Percentiles rank a stretch among this genome's conserved stretches.
Evolutionary conservation across 2,797 vertebrate species (phyloP).

Genomic region (Geotrypetes seraphini): DNA sequence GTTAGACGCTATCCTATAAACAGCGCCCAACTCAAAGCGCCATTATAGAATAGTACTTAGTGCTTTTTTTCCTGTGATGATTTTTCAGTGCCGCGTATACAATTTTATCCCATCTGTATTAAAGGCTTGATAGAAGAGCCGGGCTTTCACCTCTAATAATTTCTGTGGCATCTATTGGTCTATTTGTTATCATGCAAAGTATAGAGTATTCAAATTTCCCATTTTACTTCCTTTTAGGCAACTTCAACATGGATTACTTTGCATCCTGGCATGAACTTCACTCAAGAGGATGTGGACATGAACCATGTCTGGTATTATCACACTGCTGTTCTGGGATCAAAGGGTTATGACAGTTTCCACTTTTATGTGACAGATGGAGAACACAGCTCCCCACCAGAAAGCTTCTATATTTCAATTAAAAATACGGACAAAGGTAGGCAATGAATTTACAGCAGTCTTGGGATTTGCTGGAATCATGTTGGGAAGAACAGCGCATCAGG

Average conservation of each 20-base stretch:
- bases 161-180: too few species aligned
- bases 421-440: conserved; percentile 46
- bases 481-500: neutral
- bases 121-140: too few species aligned
- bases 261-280: conserved; percentile 51
- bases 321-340: conserved; percentile 17
- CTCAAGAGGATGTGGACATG: conserved; percentile 50
- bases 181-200: too few species aligned
- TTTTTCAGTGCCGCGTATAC: too few species aligned
- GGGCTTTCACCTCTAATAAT: too few species aligned
- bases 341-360: conserved; percentile 50
- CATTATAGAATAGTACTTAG: too few species aligned
- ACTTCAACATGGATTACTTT: conserved; percentile 15
- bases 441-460: conserved; percentile 2
- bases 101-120: too few species aligned
- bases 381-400: conserved; percentile 33
- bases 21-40: too few species aligned
- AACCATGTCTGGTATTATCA: conserved; percentile 53
- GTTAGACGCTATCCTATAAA: too few species aligned
- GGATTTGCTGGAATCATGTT: neutral
- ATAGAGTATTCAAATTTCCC: too few species aligned
- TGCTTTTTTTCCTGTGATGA: too few species aligned
- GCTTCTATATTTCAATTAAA: conserved; percentile 44
- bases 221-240: neutral
- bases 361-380: conserved; percentile 54